Evolutionary conservation across 2,797 vertebrate species (phyloP).

Genomic region (Somateria mollissima): DNA sequence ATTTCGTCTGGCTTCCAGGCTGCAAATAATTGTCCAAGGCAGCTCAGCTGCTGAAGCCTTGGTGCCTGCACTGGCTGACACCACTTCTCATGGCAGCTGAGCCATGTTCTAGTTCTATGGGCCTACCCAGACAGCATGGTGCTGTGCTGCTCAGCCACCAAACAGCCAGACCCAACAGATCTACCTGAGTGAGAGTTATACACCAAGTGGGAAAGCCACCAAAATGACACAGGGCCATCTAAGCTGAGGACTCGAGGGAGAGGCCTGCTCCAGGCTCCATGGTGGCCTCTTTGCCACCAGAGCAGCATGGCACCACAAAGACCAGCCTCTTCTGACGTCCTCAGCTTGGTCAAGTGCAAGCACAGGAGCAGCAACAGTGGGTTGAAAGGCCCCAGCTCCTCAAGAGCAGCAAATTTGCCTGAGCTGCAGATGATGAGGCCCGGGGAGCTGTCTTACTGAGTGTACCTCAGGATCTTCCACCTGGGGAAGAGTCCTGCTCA

Average conservation of each 20-base stretch:
- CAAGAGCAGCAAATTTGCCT: not conserved
- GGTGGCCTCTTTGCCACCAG: not conserved
- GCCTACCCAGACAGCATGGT: not conserved
- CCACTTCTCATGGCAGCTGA: not conserved
- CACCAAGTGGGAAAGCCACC: not conserved
- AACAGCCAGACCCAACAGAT: not conserved
- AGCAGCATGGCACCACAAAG: accelerated
- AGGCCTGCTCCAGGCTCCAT: not conserved
- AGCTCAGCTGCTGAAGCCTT: not conserved
- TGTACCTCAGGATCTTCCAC: not conserved
- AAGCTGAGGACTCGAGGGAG: not conserved
- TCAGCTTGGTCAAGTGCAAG: not conserved
- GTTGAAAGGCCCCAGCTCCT: not conserved
- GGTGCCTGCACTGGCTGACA: not conserved
- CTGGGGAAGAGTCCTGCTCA: not conserved
- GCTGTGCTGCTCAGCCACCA: not conserved
- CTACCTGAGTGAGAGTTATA: not conserved
- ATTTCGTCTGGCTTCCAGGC: conserved; percentile 33
- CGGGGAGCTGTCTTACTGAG: not conserved
- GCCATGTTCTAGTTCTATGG: accelerated
- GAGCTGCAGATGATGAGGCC: not conserved
- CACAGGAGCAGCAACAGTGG: not conserved
- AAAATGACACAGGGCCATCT: not conserved
- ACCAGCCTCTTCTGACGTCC: not conserved
- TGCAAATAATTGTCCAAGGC: not conserved